Evolutionary conservation across 2,888 invertebrate species (phyloP), one percentile per base, ranked within the genome.

Genomic region (Apodemia zela): DNA sequence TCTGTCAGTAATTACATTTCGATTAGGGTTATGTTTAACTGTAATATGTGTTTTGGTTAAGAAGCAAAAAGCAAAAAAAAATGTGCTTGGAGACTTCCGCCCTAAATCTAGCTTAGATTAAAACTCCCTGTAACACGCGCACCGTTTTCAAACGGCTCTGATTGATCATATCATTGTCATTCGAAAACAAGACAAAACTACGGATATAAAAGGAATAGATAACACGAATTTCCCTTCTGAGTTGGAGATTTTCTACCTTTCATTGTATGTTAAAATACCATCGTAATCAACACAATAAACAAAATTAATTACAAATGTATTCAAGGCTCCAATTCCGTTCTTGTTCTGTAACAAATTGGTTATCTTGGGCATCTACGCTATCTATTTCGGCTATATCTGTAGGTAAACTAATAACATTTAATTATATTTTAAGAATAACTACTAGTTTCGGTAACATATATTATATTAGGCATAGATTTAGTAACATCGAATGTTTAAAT

Each of bases 91-190:
- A 69, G 69, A 67, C 65, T 69, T 67, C 82, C 78, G 71, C 80
- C 84, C 87, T 89, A 87, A 85, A 76, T 79, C 89, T 90, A 90
- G 80, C 89, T 89, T 89, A 90, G 80, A 83, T 85, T 85, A 84
- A 85, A 86, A 85, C 87, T 90, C 90, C 90, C 90, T 91, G 90
- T 90, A 87, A 82, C 80, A 74, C 77, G 73, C 78, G 74, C 75
- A 75, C 75, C 76, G 71, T 72, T 70, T 70, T 71, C 72, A 73
- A 72, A 71, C 68, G 69, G 70, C 73, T 71, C 71, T 65, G 62
- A 60, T 25, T 15, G 25, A 25, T 54, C 25, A 6, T 54, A 5
- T 25, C 21, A 15, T 25, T 54, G 21, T 42, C 42, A 42, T 42
- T 13, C 38, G 15, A 42, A 15, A 15, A 15, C 13, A 42, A 42